phyloP scores from a whole-genome alignment of 2,888 invertebrate species.

The Xestia xanthographa region DNA sequence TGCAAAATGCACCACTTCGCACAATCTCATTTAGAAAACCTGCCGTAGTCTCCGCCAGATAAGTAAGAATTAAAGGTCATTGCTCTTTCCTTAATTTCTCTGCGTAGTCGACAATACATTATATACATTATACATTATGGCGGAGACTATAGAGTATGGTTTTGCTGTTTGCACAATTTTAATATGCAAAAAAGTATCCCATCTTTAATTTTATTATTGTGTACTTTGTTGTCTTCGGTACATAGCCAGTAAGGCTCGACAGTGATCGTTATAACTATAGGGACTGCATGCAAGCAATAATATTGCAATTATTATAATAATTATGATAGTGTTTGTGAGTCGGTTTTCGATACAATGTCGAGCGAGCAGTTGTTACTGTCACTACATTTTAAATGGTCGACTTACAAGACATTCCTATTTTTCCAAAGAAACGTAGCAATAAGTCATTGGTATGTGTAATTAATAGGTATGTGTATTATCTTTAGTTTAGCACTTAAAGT shows the following conservation, averaged over 20 bases:
- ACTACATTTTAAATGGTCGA: slow-evolving; percentile 43
- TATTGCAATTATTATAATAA: slow-evolving; percentile 50
- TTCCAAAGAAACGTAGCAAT: slow-evolving; percentile 65
- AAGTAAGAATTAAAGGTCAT: too few species aligned
- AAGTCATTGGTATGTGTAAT: slow-evolving; percentile 47
- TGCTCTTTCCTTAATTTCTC: too few species aligned
- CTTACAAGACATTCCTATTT: slow-evolving; percentile 64
- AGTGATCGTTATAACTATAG: slow-evolving; percentile 37
- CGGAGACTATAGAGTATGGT: not conserved
- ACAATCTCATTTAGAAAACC: not conserved
- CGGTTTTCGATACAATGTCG: slow-evolving; percentile 32
- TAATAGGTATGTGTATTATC: slow-evolving; percentile 26
- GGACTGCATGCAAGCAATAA: slow-evolving; percentile 55
- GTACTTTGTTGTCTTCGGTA: slow-evolving; percentile 12
- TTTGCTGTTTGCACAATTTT: slow-evolving; percentile 1
- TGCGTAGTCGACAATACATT: too few species aligned
- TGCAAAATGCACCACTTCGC: not conserved
- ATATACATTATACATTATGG: too few species aligned
- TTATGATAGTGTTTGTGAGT: slow-evolving; percentile 49
- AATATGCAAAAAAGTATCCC: not conserved
- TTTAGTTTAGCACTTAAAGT: slow-evolving; percentile 18
- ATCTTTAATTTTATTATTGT: not conserved
- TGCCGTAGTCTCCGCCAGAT: too few species aligned
- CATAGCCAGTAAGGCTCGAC: slow-evolving; percentile 14
- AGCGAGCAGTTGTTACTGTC: slow-evolving; percentile 16